phyloP scores from a whole-genome alignment of 2,797 vertebrate genomes.

The Erpetoichthys calabaricus region DNA sequence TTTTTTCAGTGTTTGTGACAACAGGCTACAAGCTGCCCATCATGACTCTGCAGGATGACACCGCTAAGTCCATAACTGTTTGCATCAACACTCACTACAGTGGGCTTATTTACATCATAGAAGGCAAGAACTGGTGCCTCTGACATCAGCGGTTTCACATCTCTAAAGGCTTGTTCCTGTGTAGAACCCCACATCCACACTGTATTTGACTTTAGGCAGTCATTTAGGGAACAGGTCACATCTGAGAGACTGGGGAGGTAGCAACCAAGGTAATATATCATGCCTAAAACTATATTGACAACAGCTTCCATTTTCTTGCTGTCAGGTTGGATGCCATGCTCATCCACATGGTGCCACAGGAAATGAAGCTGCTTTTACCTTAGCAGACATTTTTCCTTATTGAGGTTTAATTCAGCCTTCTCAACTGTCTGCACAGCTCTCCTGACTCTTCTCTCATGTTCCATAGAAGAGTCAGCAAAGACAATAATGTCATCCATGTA shows the following conservation, averaged over 20 bases:
- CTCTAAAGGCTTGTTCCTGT: slow-evolving; percentile 5
- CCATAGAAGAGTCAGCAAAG: background rate
- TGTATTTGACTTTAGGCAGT: background rate
- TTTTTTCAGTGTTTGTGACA: too few species aligned
- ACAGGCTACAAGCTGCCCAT: too few species aligned
- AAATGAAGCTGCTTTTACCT: background rate
- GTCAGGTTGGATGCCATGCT: too few species aligned
- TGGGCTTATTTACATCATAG: slow-evolving; percentile 2
- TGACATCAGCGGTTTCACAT: slow-evolving; percentile 1
- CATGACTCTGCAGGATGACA: too few species aligned
- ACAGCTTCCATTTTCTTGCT: too few species aligned
- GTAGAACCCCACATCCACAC: slow-evolving; percentile 2
- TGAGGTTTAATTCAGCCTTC: background rate
- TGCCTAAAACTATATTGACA: background rate
- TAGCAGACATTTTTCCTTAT: background rate
- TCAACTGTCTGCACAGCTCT: background rate
- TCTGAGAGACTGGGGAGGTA: slow-evolving; percentile 3
- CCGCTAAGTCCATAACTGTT: too few species aligned
- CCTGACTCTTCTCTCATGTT: background rate
- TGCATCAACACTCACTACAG: slow-evolving; percentile 7
- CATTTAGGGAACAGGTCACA: background rate
- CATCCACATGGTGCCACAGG: background rate
- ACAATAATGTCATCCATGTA: slow-evolving; percentile 6
- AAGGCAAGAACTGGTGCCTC: slow-evolving; percentile 1
- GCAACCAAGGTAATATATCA: background rate